Evolutionary conservation across 2,113 vertebrate genomes (phyloP).

Genomic region (Gambusia holbrooki): DNA sequence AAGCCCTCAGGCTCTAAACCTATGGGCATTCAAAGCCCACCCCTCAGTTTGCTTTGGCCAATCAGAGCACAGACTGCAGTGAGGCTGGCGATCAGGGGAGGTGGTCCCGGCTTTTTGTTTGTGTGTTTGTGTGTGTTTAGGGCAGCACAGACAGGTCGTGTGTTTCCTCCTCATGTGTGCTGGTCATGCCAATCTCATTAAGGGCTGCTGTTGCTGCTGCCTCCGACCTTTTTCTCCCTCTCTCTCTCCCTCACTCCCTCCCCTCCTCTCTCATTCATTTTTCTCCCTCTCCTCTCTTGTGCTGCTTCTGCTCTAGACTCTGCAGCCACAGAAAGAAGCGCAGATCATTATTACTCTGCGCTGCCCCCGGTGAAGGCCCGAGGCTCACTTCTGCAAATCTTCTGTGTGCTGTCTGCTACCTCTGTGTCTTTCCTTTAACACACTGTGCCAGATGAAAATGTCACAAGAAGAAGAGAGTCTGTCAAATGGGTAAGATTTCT

Average conservation of each 20-base stretch:
- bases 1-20: slow-evolving; percentile 28
- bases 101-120: slow-evolving; percentile 39
- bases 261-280: slow-evolving; percentile 11
- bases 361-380: slow-evolving; percentile 53
- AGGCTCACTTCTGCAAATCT: slow-evolving; percentile 49
- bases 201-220: slow-evolving; percentile 62
- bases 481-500: slow-evolving; percentile 77
- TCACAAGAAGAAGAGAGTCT: slow-evolving; percentile 76
- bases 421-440: slow-evolving; percentile 21
- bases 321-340: slow-evolving; percentile 49
- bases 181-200: slow-evolving; percentile 83
- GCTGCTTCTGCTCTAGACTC: slow-evolving; percentile 56
- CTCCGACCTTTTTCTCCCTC: slow-evolving; percentile 43
- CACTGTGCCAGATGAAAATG: slow-evolving; percentile 80
- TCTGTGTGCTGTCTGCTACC: slow-evolving; percentile 16
- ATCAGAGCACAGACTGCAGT: slow-evolving; percentile 62
- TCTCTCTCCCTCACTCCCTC: slow-evolving; percentile 4
- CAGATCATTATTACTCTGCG: slow-evolving; percentile 47
- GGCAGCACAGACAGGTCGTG: slow-evolving; percentile 48
- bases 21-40: slow-evolving; percentile 28
- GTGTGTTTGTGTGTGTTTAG: slow-evolving; percentile 33
- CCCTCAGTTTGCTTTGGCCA: slow-evolving; percentile 52
- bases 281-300: slow-evolving; percentile 41
- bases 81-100: slow-evolving; percentile 60
- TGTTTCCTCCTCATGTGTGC: slow-evolving; percentile 66